phyloP scores from a whole-genome alignment of 1,140 invertebrate genomes.

The Neodiprion fabricii region DNA sequence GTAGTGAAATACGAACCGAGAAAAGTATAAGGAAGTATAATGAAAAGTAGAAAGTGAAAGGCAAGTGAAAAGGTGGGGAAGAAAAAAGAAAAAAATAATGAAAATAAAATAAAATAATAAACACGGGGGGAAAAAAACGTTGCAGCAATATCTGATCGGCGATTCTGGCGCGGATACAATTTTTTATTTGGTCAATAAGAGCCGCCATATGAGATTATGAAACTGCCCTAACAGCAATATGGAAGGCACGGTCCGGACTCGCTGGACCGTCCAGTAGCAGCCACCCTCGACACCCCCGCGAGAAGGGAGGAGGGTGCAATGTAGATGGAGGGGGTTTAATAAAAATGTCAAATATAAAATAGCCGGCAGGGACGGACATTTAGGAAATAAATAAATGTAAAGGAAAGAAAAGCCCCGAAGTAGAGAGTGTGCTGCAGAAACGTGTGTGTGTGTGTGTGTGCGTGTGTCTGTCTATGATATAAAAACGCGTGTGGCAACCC shows the following conservation, averaged over 20 bases:
- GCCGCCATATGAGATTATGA: slow-evolving; percentile 44
- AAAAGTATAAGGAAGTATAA: not conserved
- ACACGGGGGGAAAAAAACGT: not conserved
- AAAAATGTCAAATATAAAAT: slow-evolving; percentile 65
- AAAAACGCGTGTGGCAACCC: too few species aligned
- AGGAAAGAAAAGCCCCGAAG: slow-evolving; percentile 30
- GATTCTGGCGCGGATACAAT: slow-evolving; percentile 36
- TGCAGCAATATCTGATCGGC: slow-evolving; percentile 32
- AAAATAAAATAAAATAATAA: too few species aligned
- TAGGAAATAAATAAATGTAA: slow-evolving; percentile 60
- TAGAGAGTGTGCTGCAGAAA: not conserved
- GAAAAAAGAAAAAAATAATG: too few species aligned
- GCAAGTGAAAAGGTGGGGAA: not conserved
- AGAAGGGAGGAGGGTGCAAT: slow-evolving; percentile 20
- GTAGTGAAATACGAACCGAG: not conserved
- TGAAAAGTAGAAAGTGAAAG: not conserved
- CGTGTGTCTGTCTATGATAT: too few species aligned
- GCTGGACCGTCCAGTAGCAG: slow-evolving; percentile 13
- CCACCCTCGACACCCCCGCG: slow-evolving; percentile 14
- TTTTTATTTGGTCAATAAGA: slow-evolving; percentile 44
- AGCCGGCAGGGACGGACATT: slow-evolving; percentile 57
- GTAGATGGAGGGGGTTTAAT: slow-evolving; percentile 53
- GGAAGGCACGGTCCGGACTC: slow-evolving; percentile 22
- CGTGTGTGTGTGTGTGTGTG: too few species aligned
- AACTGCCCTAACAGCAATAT: slow-evolving; percentile 53